Evolutionary conservation across 2,888 invertebrate genomes (phyloP).

Genomic region (Coenonympha glycerion): DNA sequence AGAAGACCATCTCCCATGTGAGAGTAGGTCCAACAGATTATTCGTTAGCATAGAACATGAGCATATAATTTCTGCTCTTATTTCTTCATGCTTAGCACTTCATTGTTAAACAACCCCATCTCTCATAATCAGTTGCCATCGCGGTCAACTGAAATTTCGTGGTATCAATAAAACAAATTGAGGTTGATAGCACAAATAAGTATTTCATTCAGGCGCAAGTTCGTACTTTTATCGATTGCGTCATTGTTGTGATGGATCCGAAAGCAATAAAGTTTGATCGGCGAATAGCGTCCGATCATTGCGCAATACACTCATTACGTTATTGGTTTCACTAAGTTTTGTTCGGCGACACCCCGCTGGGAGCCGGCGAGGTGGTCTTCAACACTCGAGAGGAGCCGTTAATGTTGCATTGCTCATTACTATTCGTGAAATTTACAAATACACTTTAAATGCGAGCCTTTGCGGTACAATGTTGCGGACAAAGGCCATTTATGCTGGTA

Average conservation of each 20-base stretch:
- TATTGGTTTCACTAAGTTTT: constrained; percentile 68
- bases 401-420: constrained; percentile 31
- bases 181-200: background rate
- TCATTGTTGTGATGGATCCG: constrained; percentile 38
- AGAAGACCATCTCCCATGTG: too few species aligned
- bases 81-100: too few species aligned
- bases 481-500: constrained; percentile 36
- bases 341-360: constrained; percentile 58
- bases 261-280: constrained; percentile 37
- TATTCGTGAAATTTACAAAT: constrained; percentile 33
- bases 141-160: too few species aligned
- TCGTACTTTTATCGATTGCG: constrained; percentile 25
- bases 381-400: constrained; percentile 32
- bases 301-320: constrained; percentile 70
- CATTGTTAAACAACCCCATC: too few species aligned
- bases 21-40: too few species aligned
- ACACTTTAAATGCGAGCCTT: constrained; percentile 27
- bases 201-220: constrained; percentile 5
- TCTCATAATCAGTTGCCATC: too few species aligned
- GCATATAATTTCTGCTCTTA: too few species aligned
- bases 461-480: constrained; percentile 35
- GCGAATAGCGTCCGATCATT: constrained; percentile 48
- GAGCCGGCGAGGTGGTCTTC: constrained; percentile 37
- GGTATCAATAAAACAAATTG: background rate
- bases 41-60: too few species aligned